Conservation (phyloP, 1,140 invertebrate species). For the Dinoponera quadriceps region DNA sequence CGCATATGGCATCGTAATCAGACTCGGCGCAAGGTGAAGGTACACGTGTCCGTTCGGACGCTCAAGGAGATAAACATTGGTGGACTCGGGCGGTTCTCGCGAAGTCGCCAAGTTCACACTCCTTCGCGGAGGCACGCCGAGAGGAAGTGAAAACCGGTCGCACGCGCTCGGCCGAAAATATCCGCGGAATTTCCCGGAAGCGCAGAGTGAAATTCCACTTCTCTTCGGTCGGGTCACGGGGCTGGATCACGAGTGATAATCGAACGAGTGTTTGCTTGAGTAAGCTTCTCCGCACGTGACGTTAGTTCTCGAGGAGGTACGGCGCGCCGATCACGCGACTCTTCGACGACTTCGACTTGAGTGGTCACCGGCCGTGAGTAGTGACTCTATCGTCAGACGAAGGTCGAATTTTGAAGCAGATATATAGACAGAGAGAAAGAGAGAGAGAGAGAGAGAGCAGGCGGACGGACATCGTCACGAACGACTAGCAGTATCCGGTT, state of each 20-base stretch:
- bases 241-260: slow-evolving; percentile 23
- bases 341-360: neutral
- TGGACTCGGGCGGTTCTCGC: slow-evolving; percentile 8
- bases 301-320: neutral
- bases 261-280: slow-evolving; percentile 7
- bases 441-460: slow-evolving; percentile 26
- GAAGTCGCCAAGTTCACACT: slow-evolving; percentile 43
- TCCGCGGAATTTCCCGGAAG: neutral
- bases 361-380: neutral
- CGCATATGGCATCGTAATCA: slow-evolving; percentile 29
- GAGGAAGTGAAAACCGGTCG: slow-evolving; percentile 9
- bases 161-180: neutral
- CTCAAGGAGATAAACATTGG: slow-evolving; percentile 24
- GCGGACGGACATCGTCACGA: neutral
- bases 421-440: slow-evolving; percentile 30
- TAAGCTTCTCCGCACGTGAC: slow-evolving; percentile 5
- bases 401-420: slow-evolving; percentile 31
- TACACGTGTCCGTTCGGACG: neutral
- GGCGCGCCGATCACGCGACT: slow-evolving; percentile 4
- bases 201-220: neutral
- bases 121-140: slow-evolving; percentile 4
- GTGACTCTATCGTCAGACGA: slow-evolving; percentile 5
- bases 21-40: neutral
- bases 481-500: slow-evolving; percentile 73
- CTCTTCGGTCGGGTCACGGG: neutral